Evolutionary conservation across 2,888 invertebrate genomes (phyloP).

Genomic region (Epirrhoe alternata): DNA sequence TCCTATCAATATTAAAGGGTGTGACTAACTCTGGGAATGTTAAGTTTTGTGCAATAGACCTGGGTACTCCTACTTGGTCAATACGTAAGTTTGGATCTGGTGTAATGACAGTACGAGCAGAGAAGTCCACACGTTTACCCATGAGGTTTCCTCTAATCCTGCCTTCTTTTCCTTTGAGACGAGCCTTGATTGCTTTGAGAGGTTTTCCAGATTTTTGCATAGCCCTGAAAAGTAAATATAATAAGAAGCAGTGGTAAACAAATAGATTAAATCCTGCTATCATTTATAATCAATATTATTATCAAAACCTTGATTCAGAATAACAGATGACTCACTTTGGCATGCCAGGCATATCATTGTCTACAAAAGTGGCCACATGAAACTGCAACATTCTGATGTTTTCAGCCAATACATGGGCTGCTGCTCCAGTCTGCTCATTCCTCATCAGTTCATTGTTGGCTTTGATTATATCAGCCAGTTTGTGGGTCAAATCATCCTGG

Average conservation of each 20-base stretch:
- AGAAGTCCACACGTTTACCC: slow-evolving; percentile 99
- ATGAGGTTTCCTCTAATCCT: slow-evolving; percentile 99
- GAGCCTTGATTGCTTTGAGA: slow-evolving; percentile 97
- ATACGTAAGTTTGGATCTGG: slow-evolving; percentile 97
- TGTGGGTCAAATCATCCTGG: slow-evolving; percentile 99
- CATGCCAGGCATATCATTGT: slow-evolving; percentile 99
- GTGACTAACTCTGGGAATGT: slow-evolving; percentile 99
- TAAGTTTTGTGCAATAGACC: slow-evolving; percentile 99
- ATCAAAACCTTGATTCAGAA: not conserved
- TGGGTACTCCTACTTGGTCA: slow-evolving; percentile 98
- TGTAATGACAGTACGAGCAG: slow-evolving; percentile 99
- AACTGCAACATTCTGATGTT: slow-evolving; percentile 99
- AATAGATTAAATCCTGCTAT: not conserved
- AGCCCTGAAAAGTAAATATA: slow-evolving; percentile 85
- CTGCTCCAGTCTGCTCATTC: slow-evolving; percentile 98
- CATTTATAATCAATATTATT: not conserved
- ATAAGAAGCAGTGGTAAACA: not conserved
- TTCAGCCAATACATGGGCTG: slow-evolving; percentile 98
- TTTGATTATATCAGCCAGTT: slow-evolving; percentile 99
- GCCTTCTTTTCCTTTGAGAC: slow-evolving; percentile 99
- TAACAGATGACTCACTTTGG: slow-evolving; percentile 85
- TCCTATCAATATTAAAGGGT: slow-evolving; percentile 98
- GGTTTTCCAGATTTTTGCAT: slow-evolving; percentile 99
- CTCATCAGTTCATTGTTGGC: slow-evolving; percentile 97
- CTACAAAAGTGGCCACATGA: slow-evolving; percentile 98